Evolutionary conservation across 2,797 vertebrate genomes (phyloP), one percentile per base, ranked within the genome.

Genomic region (Myotis findleyi): DNA sequence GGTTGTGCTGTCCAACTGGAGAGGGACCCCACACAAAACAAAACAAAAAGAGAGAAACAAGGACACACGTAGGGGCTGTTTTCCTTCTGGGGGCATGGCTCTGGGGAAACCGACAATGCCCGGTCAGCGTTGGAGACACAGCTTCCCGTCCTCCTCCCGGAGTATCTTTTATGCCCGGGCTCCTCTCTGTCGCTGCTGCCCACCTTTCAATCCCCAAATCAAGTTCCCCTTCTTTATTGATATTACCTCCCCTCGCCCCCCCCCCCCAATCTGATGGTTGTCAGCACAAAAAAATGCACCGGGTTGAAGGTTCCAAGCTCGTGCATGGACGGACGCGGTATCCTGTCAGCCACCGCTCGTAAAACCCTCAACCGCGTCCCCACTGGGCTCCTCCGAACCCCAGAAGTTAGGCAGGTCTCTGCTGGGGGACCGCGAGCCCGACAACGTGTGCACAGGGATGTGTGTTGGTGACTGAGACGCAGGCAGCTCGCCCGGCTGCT

Each of bases 401-500:
- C 90, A 94, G 88, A 97, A 97, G 97, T 97, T 97, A 69, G 49
- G 47, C 92, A 89, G 92, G 82, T 96, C 87, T 94, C 81, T 84
- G 93, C 91, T 68, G 51, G 79, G 91, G 97, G 76, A 93, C 84
- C 33, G 91, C 36, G 92, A 96, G 94, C 95, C 93, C 93, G 53
- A 94, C 95, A 95, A 90, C 88, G 85, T 97, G 97, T 89, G 96
- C 93, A 80, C 92, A 86, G 69, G 88, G 94, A 94, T 92, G 96
- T 92, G 98, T 97, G 85, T 79, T 97, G 97, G 97, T 87, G 96
- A 87, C 92, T 96, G 93, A 96, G 97, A 93, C 66, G 94, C 97
- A 97, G 97, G 96, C 97, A 97, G 96, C 96, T 96, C 94, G 69
- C 97, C 95, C 81, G 91, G 97, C 97, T 96, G 97, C 96, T 97